Percentiles rank a stretch among this genome's conserved stretches.
phyloP scores from a whole-genome alignment of 2,797 vertebrate species.

The Brachymystax lenok region DNA sequence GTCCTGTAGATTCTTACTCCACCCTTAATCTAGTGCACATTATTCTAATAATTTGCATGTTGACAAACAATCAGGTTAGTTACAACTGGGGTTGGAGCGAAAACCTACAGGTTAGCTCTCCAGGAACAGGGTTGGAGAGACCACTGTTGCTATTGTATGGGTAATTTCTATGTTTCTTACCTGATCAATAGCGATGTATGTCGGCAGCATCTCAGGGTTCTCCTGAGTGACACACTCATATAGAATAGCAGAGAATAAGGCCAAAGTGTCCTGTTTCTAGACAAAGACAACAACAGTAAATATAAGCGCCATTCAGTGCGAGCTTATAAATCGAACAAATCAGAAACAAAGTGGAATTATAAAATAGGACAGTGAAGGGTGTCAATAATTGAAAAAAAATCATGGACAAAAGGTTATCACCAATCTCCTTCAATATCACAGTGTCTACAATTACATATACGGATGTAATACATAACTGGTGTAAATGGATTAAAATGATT shows the following conservation, averaged over 20 bases:
- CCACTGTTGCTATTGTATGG: no score
- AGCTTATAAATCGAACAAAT: no score
- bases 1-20: no score
- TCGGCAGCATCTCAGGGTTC: constrained; percentile 96
- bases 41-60: no score
- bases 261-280: constrained; percentile 85
- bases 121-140: no score
- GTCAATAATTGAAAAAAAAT: not conserved
- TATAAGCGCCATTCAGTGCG: not conserved
- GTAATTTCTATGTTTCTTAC: constrained; percentile 60
- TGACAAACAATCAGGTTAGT: no score
- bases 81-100: no score
- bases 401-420: constrained; percentile 27
- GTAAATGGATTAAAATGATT: no score
- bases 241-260: constrained; percentile 92
- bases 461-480: no score
- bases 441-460: not conserved
- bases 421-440: constrained; percentile 37
- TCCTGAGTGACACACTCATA: constrained; percentile 95
- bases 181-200: constrained; percentile 95
- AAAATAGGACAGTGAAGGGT: constrained; percentile 1
- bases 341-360: not conserved
- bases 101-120: no score
- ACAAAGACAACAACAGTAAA: constrained; percentile 8
- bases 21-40: no score